Evolutionary conservation across 2,797 vertebrate genomes (phyloP).

Genomic region (Cottoperca gobio): DNA sequence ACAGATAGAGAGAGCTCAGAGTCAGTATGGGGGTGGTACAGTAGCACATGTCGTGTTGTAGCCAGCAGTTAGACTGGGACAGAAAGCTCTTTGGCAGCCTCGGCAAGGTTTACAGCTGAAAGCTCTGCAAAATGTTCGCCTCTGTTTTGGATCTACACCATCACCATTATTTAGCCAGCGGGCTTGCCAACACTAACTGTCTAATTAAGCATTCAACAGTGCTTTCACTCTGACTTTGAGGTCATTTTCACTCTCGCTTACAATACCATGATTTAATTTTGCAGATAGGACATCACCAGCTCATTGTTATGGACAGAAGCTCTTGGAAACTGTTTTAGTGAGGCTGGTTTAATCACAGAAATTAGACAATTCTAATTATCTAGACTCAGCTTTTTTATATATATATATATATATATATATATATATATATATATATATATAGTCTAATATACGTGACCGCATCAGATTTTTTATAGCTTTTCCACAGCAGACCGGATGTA

Average conservation of each 20-base stretch:
- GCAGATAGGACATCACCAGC: slow-evolving; percentile 63
- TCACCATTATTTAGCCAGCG: slow-evolving; percentile 70
- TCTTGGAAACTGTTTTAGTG: slow-evolving; percentile 52
- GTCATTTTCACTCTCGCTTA: slow-evolving; percentile 75
- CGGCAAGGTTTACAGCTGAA: slow-evolving; percentile 61
- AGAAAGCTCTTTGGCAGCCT: slow-evolving; percentile 63
- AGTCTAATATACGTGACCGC: slow-evolving; percentile 44
- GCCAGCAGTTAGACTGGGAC: slow-evolving; percentile 57
- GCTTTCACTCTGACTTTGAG: slow-evolving; percentile 72
- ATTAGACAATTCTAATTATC: slow-evolving; percentile 61
- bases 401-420: too few relatives aligned
- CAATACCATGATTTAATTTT: slow-evolving; percentile 73
- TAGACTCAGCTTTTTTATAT: slow-evolving; percentile 27
- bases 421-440: too few relatives aligned
- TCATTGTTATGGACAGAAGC: slow-evolving; percentile 70
- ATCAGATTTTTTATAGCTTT: slow-evolving; percentile 30
- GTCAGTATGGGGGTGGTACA: slow-evolving; percentile 22
- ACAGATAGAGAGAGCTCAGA: not conserved
- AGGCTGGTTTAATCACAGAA: slow-evolving; percentile 57
- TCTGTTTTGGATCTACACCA: slow-evolving; percentile 74
- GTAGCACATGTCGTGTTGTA: slow-evolving; percentile 20
- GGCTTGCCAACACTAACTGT: slow-evolving; percentile 74
- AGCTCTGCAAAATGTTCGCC: slow-evolving; percentile 71
- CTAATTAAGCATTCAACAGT: slow-evolving; percentile 75
- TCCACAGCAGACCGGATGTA: not conserved